phyloP scores from a whole-genome alignment of 2,888 invertebrate genomes.

The Platerodrilus igneus region DNA sequence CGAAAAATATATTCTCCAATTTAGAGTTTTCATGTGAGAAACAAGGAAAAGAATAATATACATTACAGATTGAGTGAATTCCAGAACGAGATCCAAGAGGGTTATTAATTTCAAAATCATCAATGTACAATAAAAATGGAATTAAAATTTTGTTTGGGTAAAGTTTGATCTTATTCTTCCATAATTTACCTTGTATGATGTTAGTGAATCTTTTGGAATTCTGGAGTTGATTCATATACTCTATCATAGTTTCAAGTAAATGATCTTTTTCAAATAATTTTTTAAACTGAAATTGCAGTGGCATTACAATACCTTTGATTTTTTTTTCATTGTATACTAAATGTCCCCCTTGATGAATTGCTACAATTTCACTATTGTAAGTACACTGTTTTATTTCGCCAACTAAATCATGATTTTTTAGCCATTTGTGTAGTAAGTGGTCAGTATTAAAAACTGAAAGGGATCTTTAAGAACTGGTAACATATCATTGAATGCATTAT shows the following conservation, averaged over 20 bases:
- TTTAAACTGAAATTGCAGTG: conserved; percentile 21
- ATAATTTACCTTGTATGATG: conserved; percentile 28
- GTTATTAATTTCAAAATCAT: conserved; percentile 33
- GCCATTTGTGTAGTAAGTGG: conserved; percentile 12
- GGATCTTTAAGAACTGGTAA: too few relatives aligned
- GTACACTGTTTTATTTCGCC: conserved; percentile 9
- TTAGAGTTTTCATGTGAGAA: conserved; percentile 25
- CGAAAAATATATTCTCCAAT: too few relatives aligned
- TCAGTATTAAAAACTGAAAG: conserved; percentile 11
- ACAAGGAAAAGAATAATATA: conserved; percentile 30
- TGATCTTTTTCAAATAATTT: conserved; percentile 16
- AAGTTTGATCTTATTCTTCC: conserved; percentile 25
- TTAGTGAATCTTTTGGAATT: conserved; percentile 17
- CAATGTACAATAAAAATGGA: conserved; percentile 27
- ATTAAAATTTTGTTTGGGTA: conserved; percentile 26
- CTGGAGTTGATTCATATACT: conserved; percentile 9
- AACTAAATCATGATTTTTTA: conserved; percentile 8
- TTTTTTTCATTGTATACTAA: conserved; percentile 16
- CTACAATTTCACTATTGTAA: conserved; percentile 11
- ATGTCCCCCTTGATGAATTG: conserved; percentile 10
- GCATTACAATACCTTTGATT: conserved; percentile 18
- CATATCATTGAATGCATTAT: conserved; percentile 10
- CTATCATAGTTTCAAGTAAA: conserved; percentile 12
- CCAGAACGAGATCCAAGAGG: conserved; percentile 28
- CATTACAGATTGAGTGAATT: conserved; percentile 27